These are phyloP conservation scores for Drosophila rellima DNA, from an alignment of 2,888 invertebrate species.

Conservation along the genomic window DNA sequence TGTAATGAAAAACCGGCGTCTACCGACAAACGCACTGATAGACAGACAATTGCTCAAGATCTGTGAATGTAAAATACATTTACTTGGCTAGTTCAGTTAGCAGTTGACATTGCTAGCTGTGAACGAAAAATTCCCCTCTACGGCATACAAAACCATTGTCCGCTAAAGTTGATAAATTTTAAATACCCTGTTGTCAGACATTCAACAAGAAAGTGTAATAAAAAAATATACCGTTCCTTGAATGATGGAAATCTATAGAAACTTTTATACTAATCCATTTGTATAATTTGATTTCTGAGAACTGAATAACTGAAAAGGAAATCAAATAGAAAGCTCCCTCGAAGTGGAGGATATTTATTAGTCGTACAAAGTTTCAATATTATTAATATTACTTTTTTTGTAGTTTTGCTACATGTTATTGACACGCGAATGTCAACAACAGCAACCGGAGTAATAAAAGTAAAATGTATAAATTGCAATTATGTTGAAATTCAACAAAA, in stretches of 20 bases:
- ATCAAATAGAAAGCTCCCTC: neutral
- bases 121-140: neutral
- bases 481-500: conserved; percentile 31
- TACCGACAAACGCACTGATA: conserved; percentile 3
- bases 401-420: conserved; percentile 44
- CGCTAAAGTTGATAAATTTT: neutral
- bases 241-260: too few relatives aligned
- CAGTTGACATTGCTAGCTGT: conserved; percentile 34
- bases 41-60: conserved; percentile 16
- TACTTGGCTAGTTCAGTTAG: conserved; percentile 2
- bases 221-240: too few relatives aligned
- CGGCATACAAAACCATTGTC: neutral
- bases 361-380: neutral
- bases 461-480: conserved; percentile 47
- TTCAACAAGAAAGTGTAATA: neutral
- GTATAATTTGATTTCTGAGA: neutral
- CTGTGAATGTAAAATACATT: conserved; percentile 37
- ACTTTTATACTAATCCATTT: too few relatives aligned
- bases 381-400: neutral
- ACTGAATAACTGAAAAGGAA: neutral
- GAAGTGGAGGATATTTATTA: conserved; percentile 7
- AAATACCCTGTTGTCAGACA: neutral
- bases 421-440: conserved; percentile 45
- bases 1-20: conserved; percentile 46
- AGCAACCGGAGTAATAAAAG: conserved; percentile 25